These are phyloP conservation scores for Drepanosiphum platanoidis DNA, from an alignment of 2,888 invertebrate genomes.

Conservation along the genomic window DNA sequence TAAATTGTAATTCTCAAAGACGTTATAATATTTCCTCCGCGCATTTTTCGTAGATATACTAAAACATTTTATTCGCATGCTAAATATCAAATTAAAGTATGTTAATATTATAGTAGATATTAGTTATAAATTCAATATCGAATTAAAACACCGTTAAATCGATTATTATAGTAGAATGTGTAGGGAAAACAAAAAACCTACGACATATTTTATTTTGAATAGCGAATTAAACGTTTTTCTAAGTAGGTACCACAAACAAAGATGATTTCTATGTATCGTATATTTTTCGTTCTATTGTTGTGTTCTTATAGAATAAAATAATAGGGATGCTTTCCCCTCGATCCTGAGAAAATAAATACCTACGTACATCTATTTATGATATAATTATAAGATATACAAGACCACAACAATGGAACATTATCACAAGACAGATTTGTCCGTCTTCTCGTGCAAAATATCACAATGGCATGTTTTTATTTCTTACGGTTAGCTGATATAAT, in stretches of 20 bases:
- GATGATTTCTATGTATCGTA: neutral
- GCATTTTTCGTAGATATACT: neutral
- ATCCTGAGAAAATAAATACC: neutral
- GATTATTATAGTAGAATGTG: too few species aligned
- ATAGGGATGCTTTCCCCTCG: conserved; percentile 9
- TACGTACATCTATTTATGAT: neutral
- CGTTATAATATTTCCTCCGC: too few species aligned
- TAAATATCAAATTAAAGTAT: neutral
- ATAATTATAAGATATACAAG: neutral
- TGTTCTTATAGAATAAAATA: neutral
- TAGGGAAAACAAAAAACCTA: neutral
- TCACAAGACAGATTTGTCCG: neutral
- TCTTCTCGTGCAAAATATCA: neutral
- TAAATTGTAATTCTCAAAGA: too few species aligned
- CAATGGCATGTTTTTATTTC: neutral
- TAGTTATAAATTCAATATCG: neutral
- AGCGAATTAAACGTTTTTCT: neutral
- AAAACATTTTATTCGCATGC: neutral
- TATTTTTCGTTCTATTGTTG: neutral
- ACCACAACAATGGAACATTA: neutral
- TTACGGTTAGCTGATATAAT: neutral
- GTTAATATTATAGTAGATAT: neutral
- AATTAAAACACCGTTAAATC: too few species aligned
- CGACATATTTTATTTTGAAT: too few species aligned
- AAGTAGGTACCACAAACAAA: neutral